phyloP scores from a whole-genome alignment of 2,888 invertebrate species.

The Heteropelma amictum region DNA sequence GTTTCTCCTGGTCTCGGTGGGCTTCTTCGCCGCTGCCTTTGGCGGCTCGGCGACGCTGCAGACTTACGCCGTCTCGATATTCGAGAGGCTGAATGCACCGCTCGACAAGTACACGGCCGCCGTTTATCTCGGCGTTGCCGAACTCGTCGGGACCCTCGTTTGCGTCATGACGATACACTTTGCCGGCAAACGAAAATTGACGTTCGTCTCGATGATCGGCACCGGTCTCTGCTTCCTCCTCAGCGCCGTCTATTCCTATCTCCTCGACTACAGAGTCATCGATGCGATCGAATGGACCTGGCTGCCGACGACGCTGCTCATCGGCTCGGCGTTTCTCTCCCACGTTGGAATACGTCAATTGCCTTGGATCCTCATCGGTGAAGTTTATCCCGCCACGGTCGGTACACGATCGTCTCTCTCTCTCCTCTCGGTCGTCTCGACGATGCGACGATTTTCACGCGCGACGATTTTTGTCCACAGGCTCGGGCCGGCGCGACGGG shows the following conservation, averaged over 20 bases:
- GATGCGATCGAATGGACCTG: constrained; percentile 76
- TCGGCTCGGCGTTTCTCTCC: constrained; percentile 84
- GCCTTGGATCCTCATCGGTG: constrained; percentile 90
- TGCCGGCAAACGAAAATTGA: constrained; percentile 85
- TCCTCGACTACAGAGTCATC: constrained; percentile 57
- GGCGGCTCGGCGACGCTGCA: constrained; percentile 87
- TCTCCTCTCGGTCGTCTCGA: background rate
- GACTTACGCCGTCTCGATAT: constrained; percentile 87
- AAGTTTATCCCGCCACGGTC: constrained; percentile 79
- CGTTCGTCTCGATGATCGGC: constrained; percentile 84
- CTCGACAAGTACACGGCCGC: constrained; percentile 88
- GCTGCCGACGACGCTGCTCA: constrained; percentile 84
- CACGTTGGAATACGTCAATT: constrained; percentile 85
- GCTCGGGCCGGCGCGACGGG: constrained; percentile 86
- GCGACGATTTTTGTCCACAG: constrained; percentile 69
- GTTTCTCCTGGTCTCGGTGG: constrained; percentile 82
- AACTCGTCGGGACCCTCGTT: constrained; percentile 83
- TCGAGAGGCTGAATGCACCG: constrained; percentile 85
- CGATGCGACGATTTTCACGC: no score
- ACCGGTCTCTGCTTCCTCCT: constrained; percentile 83
- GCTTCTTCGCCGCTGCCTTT: constrained; percentile 87
- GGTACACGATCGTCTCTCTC: constrained; percentile 10
- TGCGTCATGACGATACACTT: constrained; percentile 85
- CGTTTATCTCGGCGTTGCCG: constrained; percentile 84
- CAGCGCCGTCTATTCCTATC: constrained; percentile 81